These are phyloP conservation scores for Apantesis nais DNA, from an alignment of 2,888 invertebrate genomes.

Conservation along the genomic window DNA sequence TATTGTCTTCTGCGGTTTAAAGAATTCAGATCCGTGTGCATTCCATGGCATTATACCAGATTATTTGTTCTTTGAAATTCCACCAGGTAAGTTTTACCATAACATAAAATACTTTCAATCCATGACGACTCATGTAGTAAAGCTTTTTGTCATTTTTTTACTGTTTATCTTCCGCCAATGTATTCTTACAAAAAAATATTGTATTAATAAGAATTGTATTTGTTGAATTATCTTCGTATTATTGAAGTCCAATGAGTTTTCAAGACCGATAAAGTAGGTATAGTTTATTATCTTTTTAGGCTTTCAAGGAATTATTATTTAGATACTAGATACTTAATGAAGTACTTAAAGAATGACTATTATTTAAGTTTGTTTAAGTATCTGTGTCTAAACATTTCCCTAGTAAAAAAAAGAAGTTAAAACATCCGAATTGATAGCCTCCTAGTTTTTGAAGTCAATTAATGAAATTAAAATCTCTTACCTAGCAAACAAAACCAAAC, in stretches of 20 bases:
- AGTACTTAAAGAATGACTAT: neutral
- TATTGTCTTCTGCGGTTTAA: constrained; percentile 88
- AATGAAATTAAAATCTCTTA: no score
- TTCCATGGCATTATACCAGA: constrained; percentile 89
- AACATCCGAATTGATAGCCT: no score
- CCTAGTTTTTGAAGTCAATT: neutral
- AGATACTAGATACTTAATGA: neutral
- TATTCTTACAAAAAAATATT: neutral
- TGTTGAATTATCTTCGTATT: neutral
- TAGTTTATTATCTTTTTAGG: no score
- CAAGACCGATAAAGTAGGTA: no score
- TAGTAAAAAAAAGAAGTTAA: neutral
- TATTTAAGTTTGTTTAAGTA: neutral
- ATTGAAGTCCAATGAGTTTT: no score
- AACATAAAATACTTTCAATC: neutral
- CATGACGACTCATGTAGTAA: neutral
- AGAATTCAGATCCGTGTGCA: constrained; percentile 88
- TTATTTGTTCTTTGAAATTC: constrained; percentile 94
- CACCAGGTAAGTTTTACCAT: constrained; percentile 78
- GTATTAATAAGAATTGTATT: no score
- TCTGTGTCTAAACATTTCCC: neutral
- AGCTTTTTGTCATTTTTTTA: neutral
- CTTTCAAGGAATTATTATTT: neutral
- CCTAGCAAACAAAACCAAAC: no score
- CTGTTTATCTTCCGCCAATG: neutral